These are phyloP conservation scores for Perdita meconis DNA, from an alignment of 2,888 invertebrate genomes.

Conservation along the genomic window DNA sequence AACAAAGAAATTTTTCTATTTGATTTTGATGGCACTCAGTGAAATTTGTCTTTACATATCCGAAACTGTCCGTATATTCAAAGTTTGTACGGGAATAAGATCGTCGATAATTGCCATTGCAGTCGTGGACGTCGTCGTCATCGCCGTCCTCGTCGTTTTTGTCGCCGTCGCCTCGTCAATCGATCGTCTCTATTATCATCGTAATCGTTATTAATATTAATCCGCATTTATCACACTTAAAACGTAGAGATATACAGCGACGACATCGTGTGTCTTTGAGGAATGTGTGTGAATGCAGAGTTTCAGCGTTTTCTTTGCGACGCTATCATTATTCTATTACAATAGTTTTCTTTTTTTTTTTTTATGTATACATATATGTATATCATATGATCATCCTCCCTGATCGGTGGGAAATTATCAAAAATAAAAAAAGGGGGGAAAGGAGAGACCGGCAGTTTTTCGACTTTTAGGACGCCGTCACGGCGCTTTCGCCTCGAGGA, in stretches of 20 bases:
- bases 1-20: too few relatives aligned
- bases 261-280: constrained; percentile 74
- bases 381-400: constrained; percentile 54
- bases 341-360: constrained; percentile 28
- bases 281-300: constrained; percentile 74
- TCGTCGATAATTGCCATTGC: constrained; percentile 53
- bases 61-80: constrained; percentile 9
- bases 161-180: constrained; percentile 55
- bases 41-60: background rate
- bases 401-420: constrained; percentile 61
- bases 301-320: constrained; percentile 49
- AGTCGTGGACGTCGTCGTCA: constrained; percentile 45
- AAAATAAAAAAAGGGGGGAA: constrained; percentile 51
- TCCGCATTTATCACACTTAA: constrained; percentile 72
- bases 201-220: constrained; percentile 5
- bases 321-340: constrained; percentile 46
- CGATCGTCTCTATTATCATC: constrained; percentile 37
- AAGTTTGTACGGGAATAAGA: constrained; percentile 10
- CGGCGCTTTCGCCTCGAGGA: constrained; percentile 6
- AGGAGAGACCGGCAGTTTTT: constrained; percentile 54
- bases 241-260: constrained; percentile 66
- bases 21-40: too few relatives aligned
- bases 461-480: constrained; percentile 7
- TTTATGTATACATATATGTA: constrained; percentile 40
- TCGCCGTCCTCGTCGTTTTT: constrained; percentile 54